Evolutionary conservation across 2,888 invertebrate species (phyloP).

Genomic region (Tuberolachnus salignus): DNA sequence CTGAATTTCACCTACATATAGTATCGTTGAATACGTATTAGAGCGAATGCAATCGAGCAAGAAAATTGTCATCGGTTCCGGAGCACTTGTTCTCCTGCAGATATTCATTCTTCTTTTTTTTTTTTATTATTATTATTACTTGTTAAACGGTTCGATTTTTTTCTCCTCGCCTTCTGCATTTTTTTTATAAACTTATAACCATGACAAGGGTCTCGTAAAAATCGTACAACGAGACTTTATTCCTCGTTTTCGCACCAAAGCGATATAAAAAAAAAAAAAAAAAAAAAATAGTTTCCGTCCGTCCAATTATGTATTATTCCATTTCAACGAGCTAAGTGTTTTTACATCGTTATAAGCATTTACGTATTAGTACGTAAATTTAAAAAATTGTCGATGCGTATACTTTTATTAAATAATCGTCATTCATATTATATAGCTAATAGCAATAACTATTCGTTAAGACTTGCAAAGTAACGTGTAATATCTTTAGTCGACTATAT

Average conservation of each 20-base stretch:
- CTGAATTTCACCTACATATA: background rate
- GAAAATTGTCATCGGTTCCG: constrained; percentile 56
- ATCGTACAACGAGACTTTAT: constrained; percentile 16
- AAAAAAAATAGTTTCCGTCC: constrained; percentile 28
- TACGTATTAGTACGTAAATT: constrained; percentile 16
- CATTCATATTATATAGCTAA: too few relatives aligned
- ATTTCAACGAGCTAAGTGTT: constrained; percentile 28
- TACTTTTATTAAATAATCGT: constrained; percentile 1
- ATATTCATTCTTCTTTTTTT: constrained; percentile 38
- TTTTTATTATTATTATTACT: constrained; percentile 39
- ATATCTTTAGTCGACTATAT: too few relatives aligned
- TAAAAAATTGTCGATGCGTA: constrained; percentile 27
- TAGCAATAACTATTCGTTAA: too few relatives aligned
- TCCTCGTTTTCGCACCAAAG: background rate
- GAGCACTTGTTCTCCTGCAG: constrained; percentile 25
- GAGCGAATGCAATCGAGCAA: constrained; percentile 39
- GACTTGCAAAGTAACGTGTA: too few relatives aligned
- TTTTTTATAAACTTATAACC: constrained; percentile 36
- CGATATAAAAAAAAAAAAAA: too few relatives aligned
- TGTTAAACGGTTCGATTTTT: constrained; percentile 45
- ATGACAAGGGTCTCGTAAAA: constrained; percentile 20
- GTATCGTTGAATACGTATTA: constrained; percentile 18
- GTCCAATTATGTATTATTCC: constrained; percentile 29
- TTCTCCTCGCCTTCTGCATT: background rate
- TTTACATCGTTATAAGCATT: too few relatives aligned